phyloP scores from a whole-genome alignment of 1,140 invertebrate genomes.

The Solen grandis region DNA sequence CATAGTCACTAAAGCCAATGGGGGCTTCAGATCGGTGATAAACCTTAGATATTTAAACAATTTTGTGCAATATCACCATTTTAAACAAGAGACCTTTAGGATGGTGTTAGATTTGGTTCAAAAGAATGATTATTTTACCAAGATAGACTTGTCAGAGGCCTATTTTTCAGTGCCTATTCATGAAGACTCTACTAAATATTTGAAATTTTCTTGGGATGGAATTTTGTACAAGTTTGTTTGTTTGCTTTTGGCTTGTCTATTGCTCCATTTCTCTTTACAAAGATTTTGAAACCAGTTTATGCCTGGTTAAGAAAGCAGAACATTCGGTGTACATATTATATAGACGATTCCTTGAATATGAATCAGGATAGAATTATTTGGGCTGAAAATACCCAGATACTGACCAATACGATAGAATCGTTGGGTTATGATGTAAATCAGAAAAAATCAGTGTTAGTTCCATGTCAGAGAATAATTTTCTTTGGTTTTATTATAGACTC shows the following conservation, averaged over 20 bases:
- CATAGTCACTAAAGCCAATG: conserved; percentile 22
- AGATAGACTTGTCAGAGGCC: too few relatives aligned
- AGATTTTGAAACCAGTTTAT: conserved; percentile 31
- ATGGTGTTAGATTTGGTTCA: conserved; percentile 14
- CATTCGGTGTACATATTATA: conserved; percentile 40
- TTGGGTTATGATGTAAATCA: conserved; percentile 16
- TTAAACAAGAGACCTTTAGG: conserved; percentile 24
- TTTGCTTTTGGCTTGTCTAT: conserved; percentile 23
- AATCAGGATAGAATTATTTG: neutral
- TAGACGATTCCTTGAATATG: conserved; percentile 45
- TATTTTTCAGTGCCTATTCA: too few relatives aligned
- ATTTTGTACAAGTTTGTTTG: too few relatives aligned
- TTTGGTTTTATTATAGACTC: conserved; percentile 41
- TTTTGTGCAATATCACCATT: conserved; percentile 8
- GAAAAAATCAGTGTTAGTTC: conserved; percentile 20
- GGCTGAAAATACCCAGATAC: neutral
- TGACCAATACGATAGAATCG: neutral
- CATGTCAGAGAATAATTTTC: conserved; percentile 3
- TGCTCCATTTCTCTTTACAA: conserved; percentile 28
- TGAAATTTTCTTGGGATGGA: conserved; percentile 49
- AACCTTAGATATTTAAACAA: conserved; percentile 14
- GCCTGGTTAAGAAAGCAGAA: conserved; percentile 10
- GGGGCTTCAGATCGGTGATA: neutral
- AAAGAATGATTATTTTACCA: too few relatives aligned
- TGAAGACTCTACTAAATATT: conserved; percentile 34